Percentiles rank a stretch among this genome's conserved stretches.
Conservation (phyloP, 1,140 invertebrate species). For the Zaprionus ghesquierei region DNA sequence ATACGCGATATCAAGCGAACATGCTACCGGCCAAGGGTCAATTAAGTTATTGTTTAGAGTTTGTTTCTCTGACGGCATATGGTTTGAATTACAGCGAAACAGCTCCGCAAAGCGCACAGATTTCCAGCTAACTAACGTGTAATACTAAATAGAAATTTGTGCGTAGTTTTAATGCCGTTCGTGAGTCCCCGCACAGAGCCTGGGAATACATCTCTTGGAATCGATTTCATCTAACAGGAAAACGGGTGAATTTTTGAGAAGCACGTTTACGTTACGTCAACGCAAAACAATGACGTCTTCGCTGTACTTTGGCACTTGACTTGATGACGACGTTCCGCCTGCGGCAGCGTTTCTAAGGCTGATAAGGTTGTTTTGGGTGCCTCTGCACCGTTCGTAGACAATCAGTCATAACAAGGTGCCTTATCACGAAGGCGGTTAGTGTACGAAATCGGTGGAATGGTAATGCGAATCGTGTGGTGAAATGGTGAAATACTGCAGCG, state of each 20-base stretch:
- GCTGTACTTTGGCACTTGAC: conserved; percentile 53
- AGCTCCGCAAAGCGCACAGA: background rate
- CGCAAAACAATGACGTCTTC: conserved; percentile 48
- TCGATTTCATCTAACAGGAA: background rate
- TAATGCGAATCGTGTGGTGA: conserved; percentile 57
- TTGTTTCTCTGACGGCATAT: background rate
- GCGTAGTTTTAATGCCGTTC: background rate
- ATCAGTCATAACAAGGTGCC: conserved; percentile 65
- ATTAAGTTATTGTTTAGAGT: background rate
- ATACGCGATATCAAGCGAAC: background rate
- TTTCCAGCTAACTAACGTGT: background rate
- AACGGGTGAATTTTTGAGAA: background rate
- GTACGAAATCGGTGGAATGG: background rate
- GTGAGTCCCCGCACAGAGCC: background rate
- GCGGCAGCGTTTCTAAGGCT: conserved; percentile 2
- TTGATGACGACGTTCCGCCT: conserved; percentile 21
- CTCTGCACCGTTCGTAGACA: conserved; percentile 56
- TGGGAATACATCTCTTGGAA: background rate
- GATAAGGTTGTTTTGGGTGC: conserved; percentile 46
- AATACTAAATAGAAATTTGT: background rate
- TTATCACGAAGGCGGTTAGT: conserved; percentile 42
- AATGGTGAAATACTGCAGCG: conserved; percentile 72
- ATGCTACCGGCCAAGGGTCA: background rate
- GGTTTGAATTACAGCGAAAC: background rate
- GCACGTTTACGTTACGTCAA: conserved; percentile 44